A percentile compares a stretch with the other conserved stretches of the same genome.
These are phyloP conservation scores for Halcyon senegalensis DNA, from an alignment of 2,113 vertebrate species.

Conservation along the genomic window DNA sequence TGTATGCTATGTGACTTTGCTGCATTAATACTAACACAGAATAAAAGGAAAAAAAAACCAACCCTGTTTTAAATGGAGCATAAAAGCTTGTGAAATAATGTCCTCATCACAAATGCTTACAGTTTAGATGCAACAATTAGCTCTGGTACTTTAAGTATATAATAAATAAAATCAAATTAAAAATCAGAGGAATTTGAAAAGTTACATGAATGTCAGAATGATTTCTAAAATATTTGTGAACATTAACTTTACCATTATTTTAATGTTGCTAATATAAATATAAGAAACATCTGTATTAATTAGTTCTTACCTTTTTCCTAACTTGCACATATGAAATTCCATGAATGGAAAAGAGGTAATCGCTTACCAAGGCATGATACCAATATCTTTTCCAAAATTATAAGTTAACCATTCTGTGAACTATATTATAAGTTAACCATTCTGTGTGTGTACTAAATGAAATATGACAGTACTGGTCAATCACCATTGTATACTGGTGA, in stretches of 20 bases:
- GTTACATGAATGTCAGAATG: not conserved
- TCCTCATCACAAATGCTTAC: not conserved
- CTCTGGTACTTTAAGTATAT: not conserved
- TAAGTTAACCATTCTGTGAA: not conserved
- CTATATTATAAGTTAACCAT: not conserved
- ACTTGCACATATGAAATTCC: not conserved
- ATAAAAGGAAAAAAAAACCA: not conserved
- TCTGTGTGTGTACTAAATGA: not conserved
- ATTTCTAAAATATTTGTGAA: not conserved
- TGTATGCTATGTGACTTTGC: not conserved
- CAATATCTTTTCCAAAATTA: not conserved
- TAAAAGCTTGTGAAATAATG: not conserved
- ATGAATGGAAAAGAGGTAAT: not conserved
- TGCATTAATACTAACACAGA: not conserved
- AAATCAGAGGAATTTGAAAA: not conserved
- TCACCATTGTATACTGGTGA: not conserved
- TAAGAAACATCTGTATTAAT: not conserved
- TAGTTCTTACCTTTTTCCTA: not conserved
- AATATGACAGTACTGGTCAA: not conserved
- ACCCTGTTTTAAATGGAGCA: not conserved
- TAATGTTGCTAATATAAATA: not conserved
- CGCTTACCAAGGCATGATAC: not conserved
- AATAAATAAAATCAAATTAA: not conserved
- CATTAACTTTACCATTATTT: not conserved
- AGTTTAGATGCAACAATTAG: not conserved